Evolutionary conservation across 2,888 invertebrate species (phyloP).

Genomic region (Amblyteles armatorius): DNA sequence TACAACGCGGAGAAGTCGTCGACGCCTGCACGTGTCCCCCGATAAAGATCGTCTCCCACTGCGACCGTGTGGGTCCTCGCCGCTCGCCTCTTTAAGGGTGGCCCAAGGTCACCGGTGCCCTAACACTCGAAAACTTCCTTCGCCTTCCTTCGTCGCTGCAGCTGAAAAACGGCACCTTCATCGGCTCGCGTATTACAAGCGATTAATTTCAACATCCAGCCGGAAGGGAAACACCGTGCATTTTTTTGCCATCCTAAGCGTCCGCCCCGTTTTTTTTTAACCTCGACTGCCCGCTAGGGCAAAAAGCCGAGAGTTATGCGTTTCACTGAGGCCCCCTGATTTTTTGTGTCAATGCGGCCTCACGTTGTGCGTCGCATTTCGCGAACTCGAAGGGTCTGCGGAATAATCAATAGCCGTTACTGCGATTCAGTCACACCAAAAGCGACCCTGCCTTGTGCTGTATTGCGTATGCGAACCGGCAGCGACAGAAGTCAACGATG

Average conservation of each 20-base stretch:
- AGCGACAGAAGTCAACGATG: neutral
- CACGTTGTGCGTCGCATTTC: neutral
- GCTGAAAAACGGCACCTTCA: too few species aligned
- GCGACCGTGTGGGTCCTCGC: neutral
- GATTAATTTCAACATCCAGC: too few species aligned
- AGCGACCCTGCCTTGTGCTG: conserved; percentile 32
- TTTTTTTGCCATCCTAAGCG: too few species aligned
- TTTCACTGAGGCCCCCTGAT: too few species aligned
- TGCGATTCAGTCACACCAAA: conserved; percentile 49
- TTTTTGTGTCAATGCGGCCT: too few species aligned
- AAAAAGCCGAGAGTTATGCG: too few species aligned
- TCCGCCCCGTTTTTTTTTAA: too few species aligned
- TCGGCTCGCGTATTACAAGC: too few species aligned
- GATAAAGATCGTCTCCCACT: conserved; percentile 19
- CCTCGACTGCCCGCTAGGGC: too few species aligned
- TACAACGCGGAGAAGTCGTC: conserved; percentile 11
- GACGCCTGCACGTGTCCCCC: conserved; percentile 12
- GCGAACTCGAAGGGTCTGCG: conserved; percentile 15
- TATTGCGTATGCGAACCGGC: neutral
- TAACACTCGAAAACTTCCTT: too few species aligned
- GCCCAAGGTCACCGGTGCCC: conserved; percentile 1
- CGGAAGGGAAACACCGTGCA: too few species aligned
- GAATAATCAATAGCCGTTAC: conserved; percentile 60
- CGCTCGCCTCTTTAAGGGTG: neutral
- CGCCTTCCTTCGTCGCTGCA: too few species aligned